Evolutionary conservation across 2,113 vertebrate species (phyloP).

Genomic region (Oreocharis arfaki): DNA sequence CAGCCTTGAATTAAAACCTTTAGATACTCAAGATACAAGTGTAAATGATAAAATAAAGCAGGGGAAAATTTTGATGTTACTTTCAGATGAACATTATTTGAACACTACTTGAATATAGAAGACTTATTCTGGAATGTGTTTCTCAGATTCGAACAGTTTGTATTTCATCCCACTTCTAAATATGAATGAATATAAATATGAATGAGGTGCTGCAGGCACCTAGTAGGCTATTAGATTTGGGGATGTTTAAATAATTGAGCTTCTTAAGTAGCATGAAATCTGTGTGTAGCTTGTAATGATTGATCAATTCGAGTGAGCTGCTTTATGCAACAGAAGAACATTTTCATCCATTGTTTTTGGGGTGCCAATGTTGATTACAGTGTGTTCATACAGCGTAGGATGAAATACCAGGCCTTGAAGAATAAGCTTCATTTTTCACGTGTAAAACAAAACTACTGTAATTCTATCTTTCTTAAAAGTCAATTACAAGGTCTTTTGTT

Average conservation of each 20-base stretch:
- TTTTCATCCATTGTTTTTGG: not conserved
- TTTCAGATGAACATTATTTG: not conserved
- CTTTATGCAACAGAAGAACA: not conserved
- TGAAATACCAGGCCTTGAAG: not conserved
- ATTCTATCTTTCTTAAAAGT: constrained; percentile 35
- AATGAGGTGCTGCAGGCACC: not conserved
- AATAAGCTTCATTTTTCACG: not conserved
- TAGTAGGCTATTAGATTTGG: not conserved
- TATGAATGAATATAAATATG: not conserved
- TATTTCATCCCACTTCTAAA: not conserved
- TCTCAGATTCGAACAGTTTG: not conserved
- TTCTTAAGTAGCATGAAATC: not conserved
- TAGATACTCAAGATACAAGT: not conserved
- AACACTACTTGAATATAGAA: not conserved
- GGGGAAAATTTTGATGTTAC: not conserved
- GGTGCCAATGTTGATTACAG: not conserved
- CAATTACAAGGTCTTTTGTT: constrained; percentile 32
- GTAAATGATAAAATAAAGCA: not conserved
- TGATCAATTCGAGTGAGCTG: not conserved
- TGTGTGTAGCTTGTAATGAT: not conserved
- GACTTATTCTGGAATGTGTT: not conserved
- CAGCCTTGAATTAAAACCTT: not conserved
- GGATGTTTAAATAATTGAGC: not conserved
- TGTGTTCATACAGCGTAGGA: not conserved
- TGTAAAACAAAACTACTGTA: constrained; percentile 3